phyloP scores from a whole-genome alignment of 2,797 vertebrate genomes.

The Poliocrania exsul region DNA sequence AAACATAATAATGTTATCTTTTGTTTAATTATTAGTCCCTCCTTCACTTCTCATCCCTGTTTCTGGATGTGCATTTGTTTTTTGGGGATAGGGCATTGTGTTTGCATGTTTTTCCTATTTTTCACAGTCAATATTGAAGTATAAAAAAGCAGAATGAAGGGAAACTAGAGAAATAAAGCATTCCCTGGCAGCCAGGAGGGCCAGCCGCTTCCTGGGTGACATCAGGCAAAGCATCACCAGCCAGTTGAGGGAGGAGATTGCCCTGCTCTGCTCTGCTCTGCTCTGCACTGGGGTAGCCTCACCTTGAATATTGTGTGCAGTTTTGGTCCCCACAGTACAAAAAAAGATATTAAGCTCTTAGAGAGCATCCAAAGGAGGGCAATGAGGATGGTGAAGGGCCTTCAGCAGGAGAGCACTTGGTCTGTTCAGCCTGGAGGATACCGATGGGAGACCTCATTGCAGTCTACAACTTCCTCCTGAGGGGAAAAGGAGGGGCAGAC shows the following conservation, averaged over 20 bases:
- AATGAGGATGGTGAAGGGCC: not conserved
- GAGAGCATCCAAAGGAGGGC: not conserved
- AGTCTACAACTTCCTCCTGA: not conserved
- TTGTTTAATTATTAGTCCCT: not conserved
- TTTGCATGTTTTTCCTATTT: not conserved
- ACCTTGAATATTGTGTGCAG: not conserved
- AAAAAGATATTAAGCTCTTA: not conserved
- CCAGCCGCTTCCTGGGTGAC: not conserved
- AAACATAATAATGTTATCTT: not conserved
- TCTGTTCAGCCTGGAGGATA: not conserved
- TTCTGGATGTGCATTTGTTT: not conserved
- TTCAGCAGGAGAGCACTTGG: not conserved
- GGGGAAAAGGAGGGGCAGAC: not conserved
- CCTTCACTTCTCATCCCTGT: not conserved
- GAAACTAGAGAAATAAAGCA: not conserved
- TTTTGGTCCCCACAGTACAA: not conserved
- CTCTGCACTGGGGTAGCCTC: not conserved
- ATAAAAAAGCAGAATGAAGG: not conserved
- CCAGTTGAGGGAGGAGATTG: fast-evolving
- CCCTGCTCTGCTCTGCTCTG: not conserved
- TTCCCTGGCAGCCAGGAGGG: not conserved
- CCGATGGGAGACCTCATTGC: not conserved
- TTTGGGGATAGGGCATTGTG: too few relatives aligned
- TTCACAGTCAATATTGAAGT: not conserved
- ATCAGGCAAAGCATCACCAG: not conserved